Conservation (phyloP, 1,140 invertebrate species). For the Lucilia sericata region DNA sequence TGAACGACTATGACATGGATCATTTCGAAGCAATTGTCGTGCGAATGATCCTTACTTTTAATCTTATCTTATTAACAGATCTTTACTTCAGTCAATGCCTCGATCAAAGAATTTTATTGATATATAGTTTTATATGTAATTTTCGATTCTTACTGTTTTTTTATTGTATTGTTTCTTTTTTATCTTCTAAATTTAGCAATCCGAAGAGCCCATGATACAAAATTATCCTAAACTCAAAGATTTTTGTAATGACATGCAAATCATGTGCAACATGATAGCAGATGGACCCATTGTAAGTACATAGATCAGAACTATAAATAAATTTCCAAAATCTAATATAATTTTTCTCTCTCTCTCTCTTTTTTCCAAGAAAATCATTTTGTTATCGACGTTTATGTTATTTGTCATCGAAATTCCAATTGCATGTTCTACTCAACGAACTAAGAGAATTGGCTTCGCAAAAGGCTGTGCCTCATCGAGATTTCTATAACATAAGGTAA, state of each 20-base stretch:
- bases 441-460: conserved; percentile 96
- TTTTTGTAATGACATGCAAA: conserved; percentile 87
- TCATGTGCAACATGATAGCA: conserved; percentile 92
- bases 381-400: conserved; percentile 97
- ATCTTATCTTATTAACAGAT: no score
- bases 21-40: no score
- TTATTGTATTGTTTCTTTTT: neutral
- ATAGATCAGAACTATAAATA: neutral
- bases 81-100: no score
- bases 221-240: conserved; percentile 81
- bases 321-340: neutral
- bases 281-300: conserved; percentile 91
- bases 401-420: conserved; percentile 95
- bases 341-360: conserved; percentile 34
- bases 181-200: conserved; percentile 44
- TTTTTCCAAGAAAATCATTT: conserved; percentile 88
- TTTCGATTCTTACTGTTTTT: no score
- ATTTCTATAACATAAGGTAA: conserved; percentile 98
- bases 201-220: conserved; percentile 75
- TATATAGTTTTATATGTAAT: no score
- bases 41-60: no score
- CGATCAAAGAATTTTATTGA: neutral
- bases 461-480: conserved; percentile 96
- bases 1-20: no score
- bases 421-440: conserved; percentile 97